Base-by-base conservation (phyloP, 2,888 invertebrate genomes). In the Eupithecia subfuscata region DNA sequence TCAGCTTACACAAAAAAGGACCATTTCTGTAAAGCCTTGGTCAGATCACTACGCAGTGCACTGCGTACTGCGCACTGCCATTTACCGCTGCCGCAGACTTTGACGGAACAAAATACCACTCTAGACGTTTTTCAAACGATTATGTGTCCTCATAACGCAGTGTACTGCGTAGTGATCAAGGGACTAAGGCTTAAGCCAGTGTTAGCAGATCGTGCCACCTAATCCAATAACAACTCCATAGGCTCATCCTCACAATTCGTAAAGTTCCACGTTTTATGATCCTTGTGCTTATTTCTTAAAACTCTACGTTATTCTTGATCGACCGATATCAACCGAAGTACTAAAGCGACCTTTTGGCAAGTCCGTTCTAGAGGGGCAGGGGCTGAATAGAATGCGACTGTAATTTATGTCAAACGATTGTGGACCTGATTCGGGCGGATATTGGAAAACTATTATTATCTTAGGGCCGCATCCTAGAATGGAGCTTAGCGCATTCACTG, bases 361-460 rank as follows among this genome's bases (percentile, higher is more conserved):
- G 25, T 25, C 25, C 25, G 11, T 22, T 56, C 2, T 25, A 60
- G 60, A 60, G 14, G 14, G 25, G 60, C 25, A 25, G 25, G 22
- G 25, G 22, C 60, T 25, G 25, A 60, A 22, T 60, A 60, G 25
- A 25, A 25, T 60, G 12, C 25, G 9, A 25, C 25, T 60, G 60
- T 60, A 60, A 60, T 16, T 64, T 64, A 64, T 34, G 9, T 18
- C 30, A 18, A 64, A 64, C 64, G 64, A 11, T 30, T 34, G 12
- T 64, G 34, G 18, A 34, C 34, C 18, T 64, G 34, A 34, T 64
- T 64, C 34, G 40, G n/a, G 30, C 70, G 68, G 73, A 76, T 73
- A 76, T 76, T 63, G 76, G 73, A 63, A 70, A 76, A 73, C 52
- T 73, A 73, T 73, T 73, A 75, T 73, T n/a, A 65, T 64, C 52